Evolutionary conservation across 2,888 invertebrate genomes (phyloP), one percentile per base, ranked within the genome.

Genomic region (Cyclophora albipunctata): DNA sequence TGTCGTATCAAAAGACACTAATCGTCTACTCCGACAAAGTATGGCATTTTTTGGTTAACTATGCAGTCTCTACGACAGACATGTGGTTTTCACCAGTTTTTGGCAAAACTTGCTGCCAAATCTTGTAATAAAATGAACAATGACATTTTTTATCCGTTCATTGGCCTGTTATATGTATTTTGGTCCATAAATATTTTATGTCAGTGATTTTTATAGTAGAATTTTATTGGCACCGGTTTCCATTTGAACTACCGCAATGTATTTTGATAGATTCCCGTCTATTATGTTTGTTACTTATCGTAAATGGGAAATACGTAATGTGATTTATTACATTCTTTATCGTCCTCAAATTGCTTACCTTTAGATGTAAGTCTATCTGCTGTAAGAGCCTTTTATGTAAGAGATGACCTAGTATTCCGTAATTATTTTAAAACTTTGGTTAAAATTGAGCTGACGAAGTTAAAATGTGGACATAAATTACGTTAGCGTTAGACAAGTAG

Each of bases 51-150:
- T 33, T 33, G 20, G 5, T 43, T 43, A 34, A 6, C 6, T 34
- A 43, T 20, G 33, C 43, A 43, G 33, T 33, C 20, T 33, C 37
- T 37, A 7, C 33, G 43, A 43, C 34, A 43, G 5, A 43, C 5
- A 59, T 57, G 50, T 59, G 48, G 55, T 55, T 64, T 60, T 60
- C 54, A 52, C 57, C 53, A 45, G 57, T 57, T 63, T 60, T 59
- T 68, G 68, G 67, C 69, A 67, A 64, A 62, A 55, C 48, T 48
- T 57, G 58, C 60, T 62, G 64, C 62, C 63, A 64, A 58, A 60
- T 42, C 52, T 50, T 49, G 57, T 63, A 63, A 69, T 69, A 68
- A 70, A 69, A 67, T 62, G 54, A 57, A 60, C 59, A 58, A 56
- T 59, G 54, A 51, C 51, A 63, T 59, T 60, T 64, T 66, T 69